A percentile compares a stretch with the other conserved stretches of the same genome.
phyloP scores from a whole-genome alignment of 2,113 vertebrate species.

The Gallinago paraguaiae region DNA sequence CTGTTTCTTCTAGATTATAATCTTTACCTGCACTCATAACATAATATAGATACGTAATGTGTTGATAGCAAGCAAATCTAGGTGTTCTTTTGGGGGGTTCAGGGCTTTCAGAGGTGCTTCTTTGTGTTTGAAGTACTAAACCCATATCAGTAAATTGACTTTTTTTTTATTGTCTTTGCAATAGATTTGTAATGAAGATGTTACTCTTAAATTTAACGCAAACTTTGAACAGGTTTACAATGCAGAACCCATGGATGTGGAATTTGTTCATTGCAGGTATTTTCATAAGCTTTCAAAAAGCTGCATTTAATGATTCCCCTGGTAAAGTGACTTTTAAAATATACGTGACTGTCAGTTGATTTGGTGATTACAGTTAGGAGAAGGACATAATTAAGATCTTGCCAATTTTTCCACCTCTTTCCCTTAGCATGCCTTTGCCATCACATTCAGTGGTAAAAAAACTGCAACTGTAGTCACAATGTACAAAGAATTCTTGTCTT shows the following conservation, averaged over 20 bases:
- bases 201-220: conserved; percentile 83
- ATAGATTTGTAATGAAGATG: conserved; percentile 86
- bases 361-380: not conserved
- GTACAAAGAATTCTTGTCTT: not conserved
- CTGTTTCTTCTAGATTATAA: not conserved
- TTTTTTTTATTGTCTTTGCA: not conserved
- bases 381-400: not conserved
- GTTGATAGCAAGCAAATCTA: not conserved
- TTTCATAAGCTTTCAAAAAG: not conserved
- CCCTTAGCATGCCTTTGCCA: not conserved
- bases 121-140: not conserved
- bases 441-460: not conserved
- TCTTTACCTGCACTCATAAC: not conserved
- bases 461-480: not conserved
- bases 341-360: not conserved
- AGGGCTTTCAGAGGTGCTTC: not conserved
- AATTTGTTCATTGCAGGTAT: conserved; percentile 89
- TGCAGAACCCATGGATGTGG: conserved; percentile 90
- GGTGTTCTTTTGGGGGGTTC: not conserved
- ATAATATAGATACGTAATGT: not conserved
- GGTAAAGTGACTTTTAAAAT: not conserved
- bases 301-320: not conserved
- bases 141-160: not conserved
- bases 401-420: not conserved
- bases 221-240: conserved; percentile 86